Conservation (phyloP, 2,113 vertebrate species). For the Papio anubis region DNA sequence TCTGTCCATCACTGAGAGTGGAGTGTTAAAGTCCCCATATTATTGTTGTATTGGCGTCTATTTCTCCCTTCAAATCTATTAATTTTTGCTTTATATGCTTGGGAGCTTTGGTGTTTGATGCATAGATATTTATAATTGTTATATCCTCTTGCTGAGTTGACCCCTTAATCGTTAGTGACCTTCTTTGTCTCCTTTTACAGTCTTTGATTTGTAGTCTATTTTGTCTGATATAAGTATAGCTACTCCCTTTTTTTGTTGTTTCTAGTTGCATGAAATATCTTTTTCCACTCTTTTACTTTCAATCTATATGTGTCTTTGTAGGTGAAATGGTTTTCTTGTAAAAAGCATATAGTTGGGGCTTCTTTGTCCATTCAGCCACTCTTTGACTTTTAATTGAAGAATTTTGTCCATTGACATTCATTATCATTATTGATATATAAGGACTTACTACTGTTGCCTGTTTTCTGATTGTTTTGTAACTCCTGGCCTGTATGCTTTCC, state of each 20-base stretch:
- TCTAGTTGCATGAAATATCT: neutral
- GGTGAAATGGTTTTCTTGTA: neutral
- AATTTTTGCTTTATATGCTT: neutral
- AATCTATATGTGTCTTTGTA: neutral
- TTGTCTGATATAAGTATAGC: neutral
- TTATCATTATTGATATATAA: neutral
- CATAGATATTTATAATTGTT: neutral
- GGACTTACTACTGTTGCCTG: neutral
- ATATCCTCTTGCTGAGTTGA: neutral
- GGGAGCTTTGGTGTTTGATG: neutral
- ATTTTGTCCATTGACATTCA: neutral
- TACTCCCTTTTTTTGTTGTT: neutral
- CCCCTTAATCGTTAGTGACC: neutral
- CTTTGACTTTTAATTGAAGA: neutral
- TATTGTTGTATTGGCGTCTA: neutral
- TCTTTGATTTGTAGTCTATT: neutral
- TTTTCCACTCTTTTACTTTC: neutral
- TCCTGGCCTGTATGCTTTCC: neutral
- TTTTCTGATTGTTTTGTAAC: neutral
- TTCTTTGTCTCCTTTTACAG: neutral
- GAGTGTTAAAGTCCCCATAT: neutral
- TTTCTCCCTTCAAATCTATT: neutral
- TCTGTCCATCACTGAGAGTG: neutral
- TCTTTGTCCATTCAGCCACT: neutral
- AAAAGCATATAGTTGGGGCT: neutral